Evolutionary conservation across 1,140 invertebrate species (phyloP), one percentile per base, ranked within the genome.

Genomic region (Pseudomyrmex sp.): DNA sequence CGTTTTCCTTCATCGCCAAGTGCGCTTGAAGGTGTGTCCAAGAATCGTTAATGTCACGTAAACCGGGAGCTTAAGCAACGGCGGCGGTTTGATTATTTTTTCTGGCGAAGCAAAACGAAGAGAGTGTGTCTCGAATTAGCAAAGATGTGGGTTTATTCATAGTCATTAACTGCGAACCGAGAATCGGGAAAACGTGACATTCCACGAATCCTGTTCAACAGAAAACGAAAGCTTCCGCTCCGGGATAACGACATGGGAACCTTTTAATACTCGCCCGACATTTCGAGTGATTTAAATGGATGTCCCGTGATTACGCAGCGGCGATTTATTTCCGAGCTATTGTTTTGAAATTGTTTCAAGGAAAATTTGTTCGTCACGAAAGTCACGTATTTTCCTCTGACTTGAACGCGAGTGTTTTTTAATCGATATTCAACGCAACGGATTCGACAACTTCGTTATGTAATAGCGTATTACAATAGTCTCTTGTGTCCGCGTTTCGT

Each of bases 31-130:
- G 74, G 52, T 56, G 56, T 70, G 56, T 70, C 61, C 23, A 12
- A 13, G 48, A 69, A 65, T 85, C 84, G 84, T 85, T 87, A 87
- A 86, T 79, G 79, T 86, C 79, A 77, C 59, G 70, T 9, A 26
- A 48, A 63, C 35, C 26, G 56, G n/a, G 46, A 50, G 56, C 44
- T 13, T 50, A 85, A 74, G 54, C 83, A 86, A 75, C 72, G 13
- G 18, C 23, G 65, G 23, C 2, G 58, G 13, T 66, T 68, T 44
- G 62, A 59, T 85, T 84, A 66, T 84, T 85, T 85, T 72, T 82
- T 61, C 59, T 35, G 35, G 35, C 35, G 52, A 44, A 7, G 15
- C 10, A 8, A 58, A 79, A 77, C 18, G 54, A 20, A 76, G 26
- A 12, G 74, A 52, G 50, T 44, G 66, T 35, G 76, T 70, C 76